These are phyloP conservation scores for Salarias fasciatus DNA, from an alignment of 2,797 vertebrate genomes.

Conservation along the genomic window DNA sequence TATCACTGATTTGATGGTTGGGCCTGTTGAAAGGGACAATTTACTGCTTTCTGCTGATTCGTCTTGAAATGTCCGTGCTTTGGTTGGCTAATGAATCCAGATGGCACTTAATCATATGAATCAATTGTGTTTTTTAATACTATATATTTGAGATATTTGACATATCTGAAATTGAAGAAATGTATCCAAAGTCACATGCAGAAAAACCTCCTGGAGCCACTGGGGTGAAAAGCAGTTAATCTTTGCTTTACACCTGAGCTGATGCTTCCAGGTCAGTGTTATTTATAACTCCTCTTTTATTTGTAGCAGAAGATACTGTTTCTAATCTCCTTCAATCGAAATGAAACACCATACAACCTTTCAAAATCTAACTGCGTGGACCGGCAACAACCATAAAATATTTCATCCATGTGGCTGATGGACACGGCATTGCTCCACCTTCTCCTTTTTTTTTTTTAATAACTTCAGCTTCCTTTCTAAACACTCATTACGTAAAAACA, in stretches of 20 bases:
- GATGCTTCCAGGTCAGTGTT: background rate
- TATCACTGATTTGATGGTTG: too few species aligned
- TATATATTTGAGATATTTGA: too few species aligned
- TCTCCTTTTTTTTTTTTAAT: conserved; percentile 43
- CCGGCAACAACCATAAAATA: background rate
- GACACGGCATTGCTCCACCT: conserved; percentile 47
- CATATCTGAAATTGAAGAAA: too few species aligned
- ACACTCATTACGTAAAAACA: conserved; percentile 78
- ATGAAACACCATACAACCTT: conserved; percentile 3
- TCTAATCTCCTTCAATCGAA: conserved; percentile 4
- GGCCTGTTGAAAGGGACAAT: too few species aligned
- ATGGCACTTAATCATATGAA: too few species aligned
- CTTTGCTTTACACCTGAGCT: background rate
- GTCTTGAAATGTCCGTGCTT: too few species aligned
- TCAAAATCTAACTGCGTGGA: background rate
- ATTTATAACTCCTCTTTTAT: background rate
- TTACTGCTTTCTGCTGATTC: too few species aligned
- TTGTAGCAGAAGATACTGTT: background rate
- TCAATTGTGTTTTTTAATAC: too few species aligned
- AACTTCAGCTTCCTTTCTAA: conserved; percentile 48
- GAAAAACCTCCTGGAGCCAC: too few species aligned
- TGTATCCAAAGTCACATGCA: too few species aligned
- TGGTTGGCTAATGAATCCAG: too few species aligned
- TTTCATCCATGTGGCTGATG: conserved; percentile 10
- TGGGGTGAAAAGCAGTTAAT: background rate